Base-by-base conservation (phyloP, 92 coral and sea anemone genomes). In the Siderastrea radians region DNA sequence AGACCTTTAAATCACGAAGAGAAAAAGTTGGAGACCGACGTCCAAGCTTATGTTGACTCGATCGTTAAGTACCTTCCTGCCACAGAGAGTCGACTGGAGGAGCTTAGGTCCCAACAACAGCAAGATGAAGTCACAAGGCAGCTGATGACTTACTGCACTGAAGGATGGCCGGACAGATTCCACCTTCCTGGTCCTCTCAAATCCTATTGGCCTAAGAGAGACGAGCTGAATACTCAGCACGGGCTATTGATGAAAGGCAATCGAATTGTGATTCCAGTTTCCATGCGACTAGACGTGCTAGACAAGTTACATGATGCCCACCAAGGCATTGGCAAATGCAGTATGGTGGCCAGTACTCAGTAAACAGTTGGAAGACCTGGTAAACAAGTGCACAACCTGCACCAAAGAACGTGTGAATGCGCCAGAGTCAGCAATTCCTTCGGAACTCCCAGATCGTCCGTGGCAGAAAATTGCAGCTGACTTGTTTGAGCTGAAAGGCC, bases 341-440 rank as follows among this genome's bases (percentile, higher is more conserved):
- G 93, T 85, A n/a, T 89, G 95, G 89, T 93, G 91, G 95, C 95
- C 91, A 5, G 91, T 89, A 45, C 46, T 92, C 46, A 92, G 92
- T 59, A 85, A 80, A 57, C 91, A 92, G 61, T 60, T 89, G 0
- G 92, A 89, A 51, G 90, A 92, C 68, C 44, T 88, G 48, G 86
- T 88, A 64, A 68, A 75, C n/a, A 75, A 77, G 57, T 92, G 92
- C 72, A 87, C 78, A 26, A 73, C 66, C 7, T 91, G 89, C 69
- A 81, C 68, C 63, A 87, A 84, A 68, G 63, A 72, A 16, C 26
- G 65, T 10, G 68, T 72, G 64, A n/a, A 62, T 17, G 58, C 59
- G 13, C 13, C 63, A 47, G 88, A 76, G 45, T 84, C 71, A 48
- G 17, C 64, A 55, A 70, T 61, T 9, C 75, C 68, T 38, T 51